These are phyloP conservation scores for Melolontha melolontha DNA, from an alignment of 2,888 invertebrate species.

Conservation along the genomic window DNA sequence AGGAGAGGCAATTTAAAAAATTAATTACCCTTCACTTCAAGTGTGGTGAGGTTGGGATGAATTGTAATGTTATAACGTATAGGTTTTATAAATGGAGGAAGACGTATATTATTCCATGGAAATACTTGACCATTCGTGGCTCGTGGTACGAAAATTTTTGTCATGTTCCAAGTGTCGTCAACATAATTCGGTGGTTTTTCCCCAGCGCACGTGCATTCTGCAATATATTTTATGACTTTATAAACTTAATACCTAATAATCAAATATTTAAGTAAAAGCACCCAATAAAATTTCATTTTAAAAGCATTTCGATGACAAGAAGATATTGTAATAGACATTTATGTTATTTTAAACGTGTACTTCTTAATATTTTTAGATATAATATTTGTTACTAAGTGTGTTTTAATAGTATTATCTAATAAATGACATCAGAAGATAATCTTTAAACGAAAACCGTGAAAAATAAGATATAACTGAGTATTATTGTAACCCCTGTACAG, in stretches of 20 bases:
- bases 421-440: too few relatives aligned
- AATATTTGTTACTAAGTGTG: too few relatives aligned
- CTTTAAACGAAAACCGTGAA: too few relatives aligned
- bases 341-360: too few relatives aligned
- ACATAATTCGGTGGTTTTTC: constrained; percentile 73
- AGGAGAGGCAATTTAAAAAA: constrained; percentile 15
- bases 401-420: too few relatives aligned
- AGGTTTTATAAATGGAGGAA: constrained; percentile 84
- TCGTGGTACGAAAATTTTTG: constrained; percentile 73
- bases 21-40: constrained; percentile 83
- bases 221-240: constrained; percentile 49
- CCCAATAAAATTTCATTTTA: too few relatives aligned
- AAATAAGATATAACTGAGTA: too few relatives aligned
- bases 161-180: constrained; percentile 74
- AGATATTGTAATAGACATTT: too few relatives aligned
- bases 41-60: constrained; percentile 92
- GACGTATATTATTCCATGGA: constrained; percentile 81
- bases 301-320: too few relatives aligned
- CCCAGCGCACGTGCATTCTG: constrained; percentile 79
- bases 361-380: too few relatives aligned
- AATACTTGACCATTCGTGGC: constrained; percentile 82
- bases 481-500: too few relatives aligned
- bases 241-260: neutral
- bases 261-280: too few relatives aligned
- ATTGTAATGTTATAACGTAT: constrained; percentile 89